A percentile compares a stretch with the other conserved stretches of the same genome.
Conservation (phyloP, 2,797 vertebrate species). For the Thalassophryne amazonica region DNA sequence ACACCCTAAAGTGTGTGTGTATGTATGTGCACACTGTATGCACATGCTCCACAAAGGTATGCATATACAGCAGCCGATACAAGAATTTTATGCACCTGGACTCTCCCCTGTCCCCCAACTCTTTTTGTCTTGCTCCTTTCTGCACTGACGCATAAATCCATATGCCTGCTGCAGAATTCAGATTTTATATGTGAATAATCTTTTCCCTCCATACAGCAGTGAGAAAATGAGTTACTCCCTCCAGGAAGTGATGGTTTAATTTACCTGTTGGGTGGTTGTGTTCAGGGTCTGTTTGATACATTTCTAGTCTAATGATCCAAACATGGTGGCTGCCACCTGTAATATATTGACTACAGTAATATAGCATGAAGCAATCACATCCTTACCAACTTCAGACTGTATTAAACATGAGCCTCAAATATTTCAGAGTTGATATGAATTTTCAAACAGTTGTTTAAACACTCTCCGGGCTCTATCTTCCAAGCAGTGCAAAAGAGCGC, state of each 20-base stretch:
- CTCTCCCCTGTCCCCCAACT: slow-evolving; percentile 12
- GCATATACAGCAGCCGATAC: slow-evolving; percentile 8
- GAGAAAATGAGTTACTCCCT: slow-evolving; percentile 4
- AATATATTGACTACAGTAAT: too few species aligned
- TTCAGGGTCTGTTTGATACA: slow-evolving; percentile 9
- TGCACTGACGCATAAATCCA: slow-evolving; percentile 39
- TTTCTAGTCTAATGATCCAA: too few species aligned
- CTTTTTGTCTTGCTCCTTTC: slow-evolving; percentile 4
- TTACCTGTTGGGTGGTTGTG: slow-evolving; percentile 11
- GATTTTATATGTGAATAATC: slow-evolving; percentile 20
- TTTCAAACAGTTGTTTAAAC: too few species aligned
- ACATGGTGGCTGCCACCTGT: too few species aligned
- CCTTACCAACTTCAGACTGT: too few species aligned
- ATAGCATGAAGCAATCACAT: too few species aligned
- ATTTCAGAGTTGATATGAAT: too few species aligned
- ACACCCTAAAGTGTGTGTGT: not conserved
- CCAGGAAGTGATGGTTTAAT: slow-evolving; percentile 28
- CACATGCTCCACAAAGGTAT: not conserved
- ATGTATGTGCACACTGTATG: not conserved
- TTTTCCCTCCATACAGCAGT: not conserved
- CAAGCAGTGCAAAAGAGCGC: too few species aligned
- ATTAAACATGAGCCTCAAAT: too few species aligned
- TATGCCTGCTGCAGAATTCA: slow-evolving; percentile 11
- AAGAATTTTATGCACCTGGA: slow-evolving; percentile 23
- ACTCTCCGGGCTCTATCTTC: too few species aligned